Conservation (phyloP, 2,113 vertebrate genomes). For the Psilopsiagon aurifrons region DNA sequence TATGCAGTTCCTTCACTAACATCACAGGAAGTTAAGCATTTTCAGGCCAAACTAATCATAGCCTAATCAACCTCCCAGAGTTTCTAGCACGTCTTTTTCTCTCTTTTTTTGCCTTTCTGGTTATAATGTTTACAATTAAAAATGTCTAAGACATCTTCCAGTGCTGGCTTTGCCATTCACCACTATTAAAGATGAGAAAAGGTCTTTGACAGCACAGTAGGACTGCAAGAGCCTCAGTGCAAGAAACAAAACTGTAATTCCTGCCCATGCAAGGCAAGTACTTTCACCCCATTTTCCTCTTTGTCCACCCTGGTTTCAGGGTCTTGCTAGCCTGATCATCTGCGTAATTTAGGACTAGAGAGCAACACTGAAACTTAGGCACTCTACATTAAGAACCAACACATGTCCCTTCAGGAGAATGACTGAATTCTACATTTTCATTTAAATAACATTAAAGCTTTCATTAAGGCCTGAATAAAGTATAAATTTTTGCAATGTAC, state of each 20-base stretch:
- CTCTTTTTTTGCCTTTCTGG: not conserved
- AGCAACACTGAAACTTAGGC: not conserved
- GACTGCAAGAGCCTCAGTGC: not conserved
- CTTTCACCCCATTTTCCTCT: not conserved
- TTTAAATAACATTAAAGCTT: not conserved
- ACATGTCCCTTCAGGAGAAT: not conserved
- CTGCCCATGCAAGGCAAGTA: not conserved
- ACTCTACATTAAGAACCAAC: not conserved
- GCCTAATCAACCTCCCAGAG: not conserved
- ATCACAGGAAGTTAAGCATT: not conserved
- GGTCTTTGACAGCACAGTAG: not conserved
- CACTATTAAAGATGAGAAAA: not conserved
- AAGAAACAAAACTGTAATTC: not conserved
- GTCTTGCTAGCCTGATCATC: not conserved
- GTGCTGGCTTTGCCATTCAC: not conserved
- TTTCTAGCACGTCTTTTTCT: not conserved
- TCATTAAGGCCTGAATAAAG: not conserved
- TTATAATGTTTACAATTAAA: not conserved
- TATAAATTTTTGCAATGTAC: not conserved
- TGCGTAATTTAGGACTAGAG: not conserved
- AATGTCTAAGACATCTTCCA: not conserved
- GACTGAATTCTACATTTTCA: not conserved
- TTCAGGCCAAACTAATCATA: not conserved
- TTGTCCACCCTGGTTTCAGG: not conserved
- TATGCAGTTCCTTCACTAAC: not conserved